Evolutionary conservation across 2,797 vertebrate species (phyloP), one percentile per base, ranked within the genome.

Genomic region (Tiaroga cobitis): DNA sequence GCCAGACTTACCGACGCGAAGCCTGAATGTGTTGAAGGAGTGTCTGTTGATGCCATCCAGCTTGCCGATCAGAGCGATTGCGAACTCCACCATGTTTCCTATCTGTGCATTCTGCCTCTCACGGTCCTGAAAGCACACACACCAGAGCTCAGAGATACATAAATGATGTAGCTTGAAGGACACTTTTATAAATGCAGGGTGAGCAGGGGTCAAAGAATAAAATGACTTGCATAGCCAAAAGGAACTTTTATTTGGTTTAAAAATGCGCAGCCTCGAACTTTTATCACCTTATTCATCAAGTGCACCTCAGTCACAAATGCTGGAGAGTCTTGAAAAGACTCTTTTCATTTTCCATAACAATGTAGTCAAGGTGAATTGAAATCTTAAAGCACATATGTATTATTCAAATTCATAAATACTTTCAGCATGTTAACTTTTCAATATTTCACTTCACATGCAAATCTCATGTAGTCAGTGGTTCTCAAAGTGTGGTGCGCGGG

Each of bases 21-120:
- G 95, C 87, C 97, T 96, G 92, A 99, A 99, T 67, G 94, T 97
- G 90, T 99, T 99, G 88, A 99, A 99, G 88, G 98, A 99, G 88
- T 99, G 98, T 72, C 98, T 94, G 94, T 99, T 99, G 94, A 99
- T 99, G 91, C 97, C 98, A 0, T 99, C 98, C 94, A 99, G 94
- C 93, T 99, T 99, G 69, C 95, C 97, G 90, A 97, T 97, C 91
- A 99, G 90, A 78, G 98, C 98, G 26, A 97, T 96, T 70, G 97
- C 97, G 69, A 98, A 99, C 87, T 99, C 98, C 92, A 99, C 97
- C 96, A 98, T 96, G 91, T 96, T 98, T 19, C 98, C 98, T 0
- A 99, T 99, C 92, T 99, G 98, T 9, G 96, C 96, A 0, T 97
- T 95, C 89, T 97, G 97, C 72, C 95, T 94, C 74, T 99, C 98